phyloP scores from a whole-genome alignment of 2,888 invertebrate genomes.

The Phaedon cochleariae region DNA sequence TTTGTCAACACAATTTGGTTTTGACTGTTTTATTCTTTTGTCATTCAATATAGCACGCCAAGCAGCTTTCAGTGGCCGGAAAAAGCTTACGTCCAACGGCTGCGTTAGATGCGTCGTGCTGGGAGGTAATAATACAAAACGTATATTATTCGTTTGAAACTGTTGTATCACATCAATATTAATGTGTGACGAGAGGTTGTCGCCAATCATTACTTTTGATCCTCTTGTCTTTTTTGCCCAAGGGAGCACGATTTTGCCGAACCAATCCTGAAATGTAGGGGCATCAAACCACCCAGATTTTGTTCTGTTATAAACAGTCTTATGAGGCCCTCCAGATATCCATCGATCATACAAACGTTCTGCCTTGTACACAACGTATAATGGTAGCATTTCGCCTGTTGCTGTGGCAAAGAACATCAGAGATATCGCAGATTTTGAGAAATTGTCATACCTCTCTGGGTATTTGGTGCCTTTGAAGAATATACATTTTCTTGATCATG shows the following conservation, averaged over 20 bases:
- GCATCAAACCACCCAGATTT: too few relatives aligned
- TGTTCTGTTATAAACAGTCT: too few relatives aligned
- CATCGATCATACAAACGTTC: too few relatives aligned
- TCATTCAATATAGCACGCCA: slow-evolving; percentile 6
- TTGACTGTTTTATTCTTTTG: slow-evolving; percentile 1
- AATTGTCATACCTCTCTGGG: slow-evolving; percentile 29
- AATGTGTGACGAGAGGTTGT: slow-evolving; percentile 13
- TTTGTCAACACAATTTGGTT: neutral
- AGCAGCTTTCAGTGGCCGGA: too few relatives aligned
- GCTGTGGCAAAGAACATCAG: slow-evolving; percentile 15
- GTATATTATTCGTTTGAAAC: slow-evolving; percentile 1
- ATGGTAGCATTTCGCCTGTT: too few relatives aligned
- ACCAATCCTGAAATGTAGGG: too few relatives aligned
- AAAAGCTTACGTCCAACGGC: too few relatives aligned
- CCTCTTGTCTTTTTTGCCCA: too few relatives aligned
- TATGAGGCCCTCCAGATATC: too few relatives aligned
- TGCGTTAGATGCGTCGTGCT: neutral
- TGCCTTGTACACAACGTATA: too few relatives aligned
- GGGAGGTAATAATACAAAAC: slow-evolving; percentile 4
- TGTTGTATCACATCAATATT: neutral
- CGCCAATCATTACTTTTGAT: slow-evolving; percentile 1
- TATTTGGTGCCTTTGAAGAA: slow-evolving; percentile 30
- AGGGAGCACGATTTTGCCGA: too few relatives aligned
- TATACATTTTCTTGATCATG: too few relatives aligned
- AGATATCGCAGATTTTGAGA: slow-evolving; percentile 28